phyloP scores from a whole-genome alignment of 2,113 vertebrate genomes.

The Malurus melanocephalus region DNA sequence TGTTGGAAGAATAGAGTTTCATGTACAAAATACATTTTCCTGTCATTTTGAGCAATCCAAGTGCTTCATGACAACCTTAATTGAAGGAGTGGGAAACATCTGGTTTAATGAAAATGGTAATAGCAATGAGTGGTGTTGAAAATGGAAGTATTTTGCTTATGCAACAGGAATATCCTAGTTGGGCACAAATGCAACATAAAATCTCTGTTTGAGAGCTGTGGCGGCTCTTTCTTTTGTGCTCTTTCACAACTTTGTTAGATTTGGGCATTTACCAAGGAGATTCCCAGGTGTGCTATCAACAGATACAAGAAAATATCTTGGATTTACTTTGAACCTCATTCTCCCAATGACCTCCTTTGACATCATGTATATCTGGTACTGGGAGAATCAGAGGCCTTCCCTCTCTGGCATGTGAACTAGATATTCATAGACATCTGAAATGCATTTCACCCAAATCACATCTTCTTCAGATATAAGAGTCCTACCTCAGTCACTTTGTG shows the following conservation, averaged over 20 bases:
- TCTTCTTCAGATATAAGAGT: background rate
- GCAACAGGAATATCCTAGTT: background rate
- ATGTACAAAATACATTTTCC: background rate
- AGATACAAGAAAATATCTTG: background rate
- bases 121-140: background rate
- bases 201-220: background rate
- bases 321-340: background rate
- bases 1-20: background rate
- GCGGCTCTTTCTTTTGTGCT: background rate
- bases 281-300: background rate
- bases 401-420: fast-evolving
- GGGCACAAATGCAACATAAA: background rate
- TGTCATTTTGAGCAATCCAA: background rate
- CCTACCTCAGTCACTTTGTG: background rate
- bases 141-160: background rate
- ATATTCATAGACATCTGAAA: background rate
- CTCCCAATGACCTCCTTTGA: background rate
- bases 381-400: background rate
- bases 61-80: background rate
- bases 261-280: background rate
- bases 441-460: background rate
- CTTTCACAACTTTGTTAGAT: background rate
- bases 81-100: background rate
- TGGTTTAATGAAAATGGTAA: background rate
- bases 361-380: background rate